These are phyloP conservation scores for Scophthalmus maximus DNA, from an alignment of 2,113 vertebrate species.

Conservation along the genomic window DNA sequence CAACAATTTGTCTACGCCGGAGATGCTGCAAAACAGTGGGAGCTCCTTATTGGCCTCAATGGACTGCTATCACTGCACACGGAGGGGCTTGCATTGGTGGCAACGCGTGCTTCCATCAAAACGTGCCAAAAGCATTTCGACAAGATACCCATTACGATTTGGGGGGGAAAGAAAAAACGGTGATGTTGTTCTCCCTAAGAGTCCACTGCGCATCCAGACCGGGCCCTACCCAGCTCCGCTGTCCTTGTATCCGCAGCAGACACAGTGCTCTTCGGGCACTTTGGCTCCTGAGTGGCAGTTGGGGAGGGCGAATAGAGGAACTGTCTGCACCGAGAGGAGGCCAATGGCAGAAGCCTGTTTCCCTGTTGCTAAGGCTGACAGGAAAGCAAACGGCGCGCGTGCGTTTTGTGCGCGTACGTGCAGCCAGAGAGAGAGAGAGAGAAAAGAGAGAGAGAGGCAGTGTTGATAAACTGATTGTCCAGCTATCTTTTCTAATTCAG, in stretches of 20 bases:
- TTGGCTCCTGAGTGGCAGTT: conserved; percentile 60
- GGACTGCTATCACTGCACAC: conserved; percentile 5
- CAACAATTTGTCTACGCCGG: conserved; percentile 61
- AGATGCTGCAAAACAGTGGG: conserved; percentile 40
- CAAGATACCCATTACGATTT: conserved; percentile 43
- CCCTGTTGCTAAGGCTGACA: conserved; percentile 76
- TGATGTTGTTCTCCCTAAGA: conserved; percentile 14
- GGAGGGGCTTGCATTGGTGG: not conserved
- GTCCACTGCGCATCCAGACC: conserved; percentile 69
- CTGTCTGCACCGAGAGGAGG: not conserved
- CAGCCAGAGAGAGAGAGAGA: conserved; percentile 1
- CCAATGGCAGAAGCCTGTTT: conserved; percentile 65
- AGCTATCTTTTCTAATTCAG: not conserved
- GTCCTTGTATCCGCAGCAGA: conserved; percentile 60
- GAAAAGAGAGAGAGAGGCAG: no score
- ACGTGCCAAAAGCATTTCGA: conserved; percentile 35
- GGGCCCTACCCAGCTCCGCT: conserved; percentile 61
- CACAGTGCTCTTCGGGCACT: conserved; percentile 28
- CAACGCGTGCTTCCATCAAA: conserved; percentile 36
- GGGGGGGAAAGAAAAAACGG: not conserved
- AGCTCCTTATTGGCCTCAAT: conserved; percentile 25
- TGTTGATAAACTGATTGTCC: not conserved
- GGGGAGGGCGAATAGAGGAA: conserved; percentile 55
- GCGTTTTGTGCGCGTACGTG: not conserved
- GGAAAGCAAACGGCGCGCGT: not conserved